Base-by-base conservation (phyloP, 1,140 invertebrate genomes). In the Papilio dardanus region DNA sequence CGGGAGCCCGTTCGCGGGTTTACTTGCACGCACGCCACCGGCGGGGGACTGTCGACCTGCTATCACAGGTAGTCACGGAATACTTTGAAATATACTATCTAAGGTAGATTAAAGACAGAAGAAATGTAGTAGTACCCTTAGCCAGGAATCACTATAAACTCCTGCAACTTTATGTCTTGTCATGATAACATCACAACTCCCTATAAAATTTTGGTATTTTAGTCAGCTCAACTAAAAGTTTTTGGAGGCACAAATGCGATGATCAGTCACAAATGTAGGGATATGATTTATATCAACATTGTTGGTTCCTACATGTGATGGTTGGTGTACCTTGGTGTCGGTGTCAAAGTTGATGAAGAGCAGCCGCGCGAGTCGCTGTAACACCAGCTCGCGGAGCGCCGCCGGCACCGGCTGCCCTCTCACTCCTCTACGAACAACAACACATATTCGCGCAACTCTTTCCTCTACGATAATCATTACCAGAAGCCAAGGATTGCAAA, bases 391-490 rank as follows among this genome's bases (percentile, higher is more conserved):
- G 82, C 96, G 95, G 24, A 98, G 87, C 35, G 95, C 83, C 14
- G 93, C 89, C 4, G 97, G 97, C 30, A 98, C 96, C 84, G 96
- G 95, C 74, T 95, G 95, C 14, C 97, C 97, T 85, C 97, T 94
- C 33, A 96, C 95, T 74, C 97, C 97, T 84, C 97, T 96, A 91
- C 93, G 94, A 89, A 83, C 81, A 89, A 91, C 83, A 78, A 37
- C 74, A 73, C 14, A 78, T 31, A 7, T 75, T 78, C 74, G 71
- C 54, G 67, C 77, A 75, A 71, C 19, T 69, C 37, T 69, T 21
- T 42, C 19, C 42, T n/a, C 10, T 3, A n/a, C n/a, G n/a, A 12
- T 37, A n/a, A 40, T 4, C 21, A 28, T 46, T 40, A 69, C 12
- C 37, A 16, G 6, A n/a, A n/a, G 16, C 42, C 14, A 5, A 46